Evolutionary conservation across 1,140 invertebrate species (phyloP).

Genomic region (Atta cephalotes): DNA sequence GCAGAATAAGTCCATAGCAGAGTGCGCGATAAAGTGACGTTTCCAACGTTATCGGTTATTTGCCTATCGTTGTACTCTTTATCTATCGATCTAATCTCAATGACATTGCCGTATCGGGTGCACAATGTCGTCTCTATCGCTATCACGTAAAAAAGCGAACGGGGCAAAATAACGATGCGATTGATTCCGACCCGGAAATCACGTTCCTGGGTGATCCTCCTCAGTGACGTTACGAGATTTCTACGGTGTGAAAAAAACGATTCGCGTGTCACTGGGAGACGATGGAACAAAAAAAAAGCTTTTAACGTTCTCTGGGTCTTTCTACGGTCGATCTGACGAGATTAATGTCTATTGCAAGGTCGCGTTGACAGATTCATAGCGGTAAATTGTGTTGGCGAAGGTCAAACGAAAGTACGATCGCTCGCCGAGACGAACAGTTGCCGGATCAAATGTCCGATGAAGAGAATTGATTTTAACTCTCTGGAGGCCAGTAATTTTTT

Average conservation of each 20-base stretch:
- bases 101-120: constrained; percentile 64
- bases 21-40: constrained; percentile 25
- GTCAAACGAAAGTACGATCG: constrained; percentile 63
- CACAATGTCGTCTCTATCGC: constrained; percentile 58
- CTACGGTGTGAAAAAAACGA: constrained; percentile 36
- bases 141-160: constrained; percentile 32
- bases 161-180: constrained; percentile 46
- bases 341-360: constrained; percentile 63
- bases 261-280: constrained; percentile 29
- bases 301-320: constrained; percentile 39
- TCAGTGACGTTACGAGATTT: constrained; percentile 11
- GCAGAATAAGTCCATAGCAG: background rate
- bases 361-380: constrained; percentile 66
- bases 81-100: constrained; percentile 64
- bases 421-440: constrained; percentile 43
- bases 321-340: constrained; percentile 49
- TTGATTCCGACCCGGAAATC: constrained; percentile 59
- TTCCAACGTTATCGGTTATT: constrained; percentile 54
- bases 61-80: constrained; percentile 45
- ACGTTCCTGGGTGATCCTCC: background rate
- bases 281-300: constrained; percentile 13
- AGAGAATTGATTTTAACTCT: constrained; percentile 60
- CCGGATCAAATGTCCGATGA: constrained; percentile 47
- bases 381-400: constrained; percentile 64
- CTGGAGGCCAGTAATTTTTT: constrained; percentile 14